Percentiles rank a stretch among this genome's conserved stretches.
phyloP scores from a whole-genome alignment of 2,113 vertebrate genomes.

The Clarias batrachus region DNA sequence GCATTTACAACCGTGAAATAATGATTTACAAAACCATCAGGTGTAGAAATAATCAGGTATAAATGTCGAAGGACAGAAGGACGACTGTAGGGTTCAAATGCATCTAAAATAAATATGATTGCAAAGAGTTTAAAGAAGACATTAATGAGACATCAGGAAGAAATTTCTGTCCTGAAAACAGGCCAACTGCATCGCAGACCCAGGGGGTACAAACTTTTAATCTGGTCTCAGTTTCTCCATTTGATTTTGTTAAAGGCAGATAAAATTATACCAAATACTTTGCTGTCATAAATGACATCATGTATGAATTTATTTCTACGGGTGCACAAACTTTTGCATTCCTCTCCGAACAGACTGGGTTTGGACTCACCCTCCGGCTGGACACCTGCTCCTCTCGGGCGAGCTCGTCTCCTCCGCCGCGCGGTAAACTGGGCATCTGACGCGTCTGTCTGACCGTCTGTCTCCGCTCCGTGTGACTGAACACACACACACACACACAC shows the following conservation, averaged over 20 bases:
- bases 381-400: conserved; percentile 85
- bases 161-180: background rate
- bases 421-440: conserved; percentile 84
- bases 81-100: background rate
- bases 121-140: background rate
- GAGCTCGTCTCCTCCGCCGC: conserved; percentile 79
- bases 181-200: background rate
- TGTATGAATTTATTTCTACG: background rate
- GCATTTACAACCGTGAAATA: background rate
- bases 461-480: conserved; percentile 85
- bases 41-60: background rate
- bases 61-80: too few species aligned
- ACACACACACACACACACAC: conserved; percentile 29
- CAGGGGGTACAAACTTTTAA: background rate
- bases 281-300: background rate
- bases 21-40: background rate
- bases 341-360: background rate
- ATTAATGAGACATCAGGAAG: background rate
- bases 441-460: conserved; percentile 75
- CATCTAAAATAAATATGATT: background rate
- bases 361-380: conserved; percentile 81
- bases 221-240: background rate
- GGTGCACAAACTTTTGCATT: background rate
- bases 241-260: background rate
- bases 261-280: background rate